Base-by-base conservation (phyloP, 1,140 invertebrate genomes). In the Callitettix versicolor region DNA sequence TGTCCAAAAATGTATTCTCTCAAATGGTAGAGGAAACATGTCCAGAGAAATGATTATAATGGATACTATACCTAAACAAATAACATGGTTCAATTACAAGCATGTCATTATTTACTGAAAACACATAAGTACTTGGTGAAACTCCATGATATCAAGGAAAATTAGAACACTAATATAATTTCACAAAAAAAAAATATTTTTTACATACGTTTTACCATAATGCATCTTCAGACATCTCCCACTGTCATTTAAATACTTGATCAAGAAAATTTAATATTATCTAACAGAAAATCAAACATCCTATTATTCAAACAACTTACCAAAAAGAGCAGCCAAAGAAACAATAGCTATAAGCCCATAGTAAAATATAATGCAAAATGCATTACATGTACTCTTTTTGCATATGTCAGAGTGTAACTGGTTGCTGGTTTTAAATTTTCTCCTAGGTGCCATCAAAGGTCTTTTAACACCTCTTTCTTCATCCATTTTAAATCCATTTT, bases 391-490 rank as follows among this genome's bases (percentile, higher is more conserved):
- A 11, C 76, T 64, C 60, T 69, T 71, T 59, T 76, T 69, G 55
- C 69, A 69, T 57, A 73, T 64, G 67, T 66, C 75, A 66, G 62
- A 62, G 67, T 53, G 69, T 63, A 52, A 70, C 69, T 51, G 48
- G 26, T 33, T 52, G n/a, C 63, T 52, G 62, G 67, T 61, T 69
- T 76, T 78, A 12, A 59, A 69, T 47, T 76, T 81, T 60, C 76
- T 74, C 53, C 82, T 71, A 9, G 83, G 83, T 6, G 84, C 79
- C 84, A 87, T 87, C 7, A 87, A 62, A 1, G 84, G 84, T 53
- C 81, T 73, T 65, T 86, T 86, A n/a, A 84, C 76, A 3, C 79
- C 80, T 47, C 78, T 71, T 60, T 84, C 80, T 58, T 83, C 79
- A 61, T 81, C 79, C 57, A 81, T 64, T 59, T 74, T 72, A 55